Percentiles rank a stretch among this genome's conserved stretches.
Evolutionary conservation across 2,888 invertebrate species (phyloP).

Genomic region (Morpho achilles): DNA sequence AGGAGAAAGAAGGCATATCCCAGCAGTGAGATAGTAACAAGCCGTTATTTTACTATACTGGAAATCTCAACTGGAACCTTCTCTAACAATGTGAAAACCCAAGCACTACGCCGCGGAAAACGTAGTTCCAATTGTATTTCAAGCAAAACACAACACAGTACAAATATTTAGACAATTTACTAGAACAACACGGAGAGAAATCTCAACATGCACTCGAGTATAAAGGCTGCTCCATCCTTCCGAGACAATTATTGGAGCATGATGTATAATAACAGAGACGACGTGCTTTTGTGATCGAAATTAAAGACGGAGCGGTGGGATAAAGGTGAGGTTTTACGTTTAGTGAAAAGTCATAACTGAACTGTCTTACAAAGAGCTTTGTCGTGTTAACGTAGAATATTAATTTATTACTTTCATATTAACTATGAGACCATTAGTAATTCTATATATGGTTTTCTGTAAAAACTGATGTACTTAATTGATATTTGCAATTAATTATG

Average conservation of each 20-base stretch:
- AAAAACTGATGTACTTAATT: too few relatives aligned
- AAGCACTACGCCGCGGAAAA: too few relatives aligned
- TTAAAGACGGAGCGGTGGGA: conserved; percentile 46
- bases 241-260: conserved; percentile 54
- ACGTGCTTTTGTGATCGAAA: conserved; percentile 48
- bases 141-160: conserved; percentile 18
- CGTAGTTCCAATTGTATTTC: conserved; percentile 3
- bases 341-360: too few relatives aligned
- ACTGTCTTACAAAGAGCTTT: neutral
- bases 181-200: conserved; percentile 25
- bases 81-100: too few relatives aligned
- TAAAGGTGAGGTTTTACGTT: conserved; percentile 19
- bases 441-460: too few relatives aligned
- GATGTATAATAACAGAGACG: conserved; percentile 45
- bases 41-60: too few relatives aligned
- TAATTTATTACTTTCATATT: too few relatives aligned
- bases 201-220: conserved; percentile 25
- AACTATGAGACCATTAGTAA: too few relatives aligned
- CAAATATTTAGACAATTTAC: conserved; percentile 29
- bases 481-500: too few relatives aligned
- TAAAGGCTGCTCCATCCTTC: conserved; percentile 40
- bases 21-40: too few relatives aligned
- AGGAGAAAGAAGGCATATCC: too few relatives aligned
- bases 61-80: too few relatives aligned
- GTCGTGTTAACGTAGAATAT: neutral